Percentiles rank a stretch among this genome's conserved stretches.
These are phyloP conservation scores for Microctonus brassicae DNA, from an alignment of 2,888 invertebrate genomes.

Conservation along the genomic window DNA sequence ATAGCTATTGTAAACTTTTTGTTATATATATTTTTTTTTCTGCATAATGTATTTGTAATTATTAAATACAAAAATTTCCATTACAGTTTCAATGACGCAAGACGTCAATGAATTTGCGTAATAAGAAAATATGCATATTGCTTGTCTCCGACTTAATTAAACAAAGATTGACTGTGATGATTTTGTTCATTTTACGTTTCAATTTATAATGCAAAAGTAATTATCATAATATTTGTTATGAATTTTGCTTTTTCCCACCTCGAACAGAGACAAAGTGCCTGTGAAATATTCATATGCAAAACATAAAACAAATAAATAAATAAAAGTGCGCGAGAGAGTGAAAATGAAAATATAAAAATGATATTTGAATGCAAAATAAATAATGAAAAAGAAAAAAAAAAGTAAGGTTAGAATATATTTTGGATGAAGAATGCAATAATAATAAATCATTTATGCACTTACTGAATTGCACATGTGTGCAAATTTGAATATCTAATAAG, in stretches of 20 bases:
- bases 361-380: slow-evolving; percentile 40
- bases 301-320: slow-evolving; percentile 48
- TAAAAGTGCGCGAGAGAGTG: slow-evolving; percentile 38
- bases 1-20: background rate
- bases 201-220: background rate
- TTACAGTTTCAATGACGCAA: background rate
- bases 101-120: background rate
- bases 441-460: slow-evolving; percentile 55
- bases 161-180: slow-evolving; percentile 42
- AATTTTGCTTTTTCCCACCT: slow-evolving; percentile 31
- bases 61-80: background rate
- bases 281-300: slow-evolving; percentile 58
- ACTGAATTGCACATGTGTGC: slow-evolving; percentile 44
- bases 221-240: slow-evolving; percentile 9
- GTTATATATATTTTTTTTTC: slow-evolving; percentile 13
- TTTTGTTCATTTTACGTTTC: slow-evolving; percentile 25
- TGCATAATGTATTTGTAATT: background rate
- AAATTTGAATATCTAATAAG: slow-evolving; percentile 53
- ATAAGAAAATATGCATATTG: background rate
- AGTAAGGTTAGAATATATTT: slow-evolving; percentile 59
- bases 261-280: slow-evolving; percentile 64
- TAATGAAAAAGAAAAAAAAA: slow-evolving; percentile 45
- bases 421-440: slow-evolving; percentile 61
- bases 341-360: slow-evolving; percentile 43
- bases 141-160: slow-evolving; percentile 23